phyloP scores from a whole-genome alignment of 2,113 vertebrate genomes.

The Sporophila hypoxantha region DNA sequence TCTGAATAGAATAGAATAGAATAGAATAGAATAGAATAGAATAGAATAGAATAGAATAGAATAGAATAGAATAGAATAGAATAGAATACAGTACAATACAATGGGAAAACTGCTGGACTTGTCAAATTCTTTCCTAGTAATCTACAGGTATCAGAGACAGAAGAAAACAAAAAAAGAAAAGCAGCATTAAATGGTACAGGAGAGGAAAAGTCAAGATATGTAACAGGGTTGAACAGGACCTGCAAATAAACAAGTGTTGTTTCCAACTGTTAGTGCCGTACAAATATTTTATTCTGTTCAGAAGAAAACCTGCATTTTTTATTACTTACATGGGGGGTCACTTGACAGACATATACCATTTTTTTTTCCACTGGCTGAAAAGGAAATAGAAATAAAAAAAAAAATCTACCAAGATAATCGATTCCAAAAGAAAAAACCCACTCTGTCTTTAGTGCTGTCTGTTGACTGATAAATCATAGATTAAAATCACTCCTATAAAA shows the following conservation, averaged over 20 bases:
- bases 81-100: neutral
- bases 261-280: neutral
- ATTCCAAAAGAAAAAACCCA: constrained; percentile 41
- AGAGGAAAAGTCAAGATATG: neutral
- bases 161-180: neutral
- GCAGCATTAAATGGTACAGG: neutral
- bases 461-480: constrained; percentile 72
- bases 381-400: neutral
- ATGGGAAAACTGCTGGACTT: neutral
- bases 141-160: neutral
- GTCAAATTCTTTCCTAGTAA: neutral
- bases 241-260: neutral
- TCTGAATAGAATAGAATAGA: neutral
- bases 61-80: neutral
- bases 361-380: constrained; percentile 20
- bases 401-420: constrained; percentile 37
- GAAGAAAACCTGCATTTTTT: constrained; percentile 30
- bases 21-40: neutral
- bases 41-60: neutral
- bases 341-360: constrained; percentile 5
- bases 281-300: constrained; percentile 1
- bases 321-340: neutral
- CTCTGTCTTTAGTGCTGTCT: constrained; percentile 32
- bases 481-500: constrained; percentile 70
- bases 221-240: neutral